Evolutionary conservation across 2,888 invertebrate genomes (phyloP).

Genomic region (Meteorus cinctellus): DNA sequence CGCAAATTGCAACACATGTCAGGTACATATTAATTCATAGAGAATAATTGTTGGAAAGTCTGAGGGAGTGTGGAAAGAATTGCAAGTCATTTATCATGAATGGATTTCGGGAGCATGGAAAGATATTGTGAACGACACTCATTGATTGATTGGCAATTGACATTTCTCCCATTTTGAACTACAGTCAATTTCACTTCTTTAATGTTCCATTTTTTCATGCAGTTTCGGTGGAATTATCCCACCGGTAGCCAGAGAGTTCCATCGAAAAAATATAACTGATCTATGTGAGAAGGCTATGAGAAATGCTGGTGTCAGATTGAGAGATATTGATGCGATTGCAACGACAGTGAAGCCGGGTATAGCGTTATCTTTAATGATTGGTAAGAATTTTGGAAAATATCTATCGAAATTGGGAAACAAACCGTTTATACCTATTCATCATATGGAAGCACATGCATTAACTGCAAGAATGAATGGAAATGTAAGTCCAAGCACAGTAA

Average conservation of each 20-base stretch:
- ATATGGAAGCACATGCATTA: conserved; percentile 99
- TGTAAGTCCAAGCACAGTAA: conserved; percentile 65
- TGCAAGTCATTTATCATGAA: no score
- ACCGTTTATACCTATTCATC: conserved; percentile 96
- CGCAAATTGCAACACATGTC: conserved; percentile 85
- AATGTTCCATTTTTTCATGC: conserved; percentile 5
- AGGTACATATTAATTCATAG: conserved; percentile 74
- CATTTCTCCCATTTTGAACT: no score
- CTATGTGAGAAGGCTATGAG: conserved; percentile 82
- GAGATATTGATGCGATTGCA: conserved; percentile 90
- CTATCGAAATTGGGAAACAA: conserved; percentile 80
- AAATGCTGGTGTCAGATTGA: conserved; percentile 76
- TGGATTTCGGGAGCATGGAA: no score
- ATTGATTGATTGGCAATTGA: no score
- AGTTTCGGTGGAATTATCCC: conserved; percentile 94
- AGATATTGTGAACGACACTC: no score
- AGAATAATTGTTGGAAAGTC: neutral
- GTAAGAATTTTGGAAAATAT: conserved; percentile 87
- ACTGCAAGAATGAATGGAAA: conserved; percentile 84
- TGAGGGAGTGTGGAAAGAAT: no score
- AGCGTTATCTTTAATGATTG: conserved; percentile 84
- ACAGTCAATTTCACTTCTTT: neutral
- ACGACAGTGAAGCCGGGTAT: conserved; percentile 94
- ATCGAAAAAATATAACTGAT: conserved; percentile 83
- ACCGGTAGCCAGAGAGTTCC: conserved; percentile 86